Percentiles rank a stretch among this genome's conserved stretches.
Conservation (phyloP, 2,888 invertebrate species). For the Megalurothrips usitatus region DNA sequence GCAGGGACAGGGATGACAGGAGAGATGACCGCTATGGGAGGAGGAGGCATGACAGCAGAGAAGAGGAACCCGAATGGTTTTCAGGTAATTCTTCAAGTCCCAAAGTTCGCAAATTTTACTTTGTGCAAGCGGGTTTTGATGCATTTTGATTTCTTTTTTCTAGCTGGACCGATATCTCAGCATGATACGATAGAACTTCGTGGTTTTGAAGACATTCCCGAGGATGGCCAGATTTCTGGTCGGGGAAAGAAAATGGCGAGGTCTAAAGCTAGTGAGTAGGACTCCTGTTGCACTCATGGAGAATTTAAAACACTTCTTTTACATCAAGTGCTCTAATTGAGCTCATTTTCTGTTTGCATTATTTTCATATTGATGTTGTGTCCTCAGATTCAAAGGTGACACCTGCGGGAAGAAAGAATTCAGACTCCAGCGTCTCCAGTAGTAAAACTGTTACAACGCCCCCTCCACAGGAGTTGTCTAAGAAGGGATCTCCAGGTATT, state of each 20-base stretch:
- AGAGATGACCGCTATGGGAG: conserved; percentile 48
- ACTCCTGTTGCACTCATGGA: neutral
- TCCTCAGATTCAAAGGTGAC: neutral
- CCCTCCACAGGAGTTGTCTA: neutral
- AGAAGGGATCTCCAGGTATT: conserved; percentile 21
- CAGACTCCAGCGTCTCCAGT: conserved; percentile 20
- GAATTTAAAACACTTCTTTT: conserved; percentile 30
- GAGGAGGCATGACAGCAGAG: conserved; percentile 54
- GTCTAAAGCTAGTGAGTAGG: conserved; percentile 34
- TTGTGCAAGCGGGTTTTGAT: neutral
- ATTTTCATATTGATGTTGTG: neutral
- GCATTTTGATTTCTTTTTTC: conserved; percentile 47
- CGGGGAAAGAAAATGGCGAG: conserved; percentile 31
- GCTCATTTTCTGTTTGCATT: too few relatives aligned
- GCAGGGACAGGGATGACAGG: neutral
- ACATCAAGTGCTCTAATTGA: conserved; percentile 26
- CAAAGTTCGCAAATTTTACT: conserved; percentile 28
- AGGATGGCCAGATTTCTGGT: conserved; percentile 41
- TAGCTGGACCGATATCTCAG: conserved; percentile 85
- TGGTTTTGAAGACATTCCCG: conserved; percentile 77
- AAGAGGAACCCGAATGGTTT: conserved; percentile 85
- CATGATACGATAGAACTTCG: conserved; percentile 88
- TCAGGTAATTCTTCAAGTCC: conserved; percentile 42
- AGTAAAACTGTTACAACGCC: neutral
- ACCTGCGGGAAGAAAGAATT: conserved; percentile 5